Evolutionary conservation across 1,140 invertebrate genomes (phyloP), one percentile per base, ranked within the genome.

Genomic region (Globodera ellingtonae): DNA sequence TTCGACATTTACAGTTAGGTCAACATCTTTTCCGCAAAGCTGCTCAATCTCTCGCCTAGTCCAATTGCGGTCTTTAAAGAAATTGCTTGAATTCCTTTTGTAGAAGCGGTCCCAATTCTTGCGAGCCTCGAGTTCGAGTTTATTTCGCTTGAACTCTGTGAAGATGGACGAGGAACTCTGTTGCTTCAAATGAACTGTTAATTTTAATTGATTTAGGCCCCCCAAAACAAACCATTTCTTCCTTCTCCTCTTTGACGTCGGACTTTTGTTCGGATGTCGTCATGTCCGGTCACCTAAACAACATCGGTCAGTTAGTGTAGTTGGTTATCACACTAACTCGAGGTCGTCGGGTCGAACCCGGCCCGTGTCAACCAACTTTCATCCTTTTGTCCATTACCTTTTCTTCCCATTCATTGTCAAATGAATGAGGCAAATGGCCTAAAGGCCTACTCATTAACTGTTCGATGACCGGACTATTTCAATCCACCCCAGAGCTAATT

Each of bases 81-180:
- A 99, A 79, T 91, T 91, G 46, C 89, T 90, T 24, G 89, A 89
- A 81, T 92, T 92, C 44, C 89, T 84, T 93, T 92, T 98, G 89
- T 99, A 99, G 90, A 99, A 99, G 70, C 96, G 91, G 90, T 99
- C 97, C 97, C 97, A 99, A 89, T 98, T 93, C 83, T 94, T 94
- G 86, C 93, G 93, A 0, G 95, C 94, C 85, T 98, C 93, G 71
- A 89, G 90, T 90, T 98, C 96, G 35, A 98, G 86, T 89, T 94
- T 93, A 59, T 92, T 91, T 48, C 94, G 94, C 88, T 94, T 94
- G 90, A 94, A 94, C 82, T 93, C 92, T 15, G 56, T 18, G 56
- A 59, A 15, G 18, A 18, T 18, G 15, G 5, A 59, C 0, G 15
- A 18, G 10, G 56, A 59, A 59, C 9, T 59, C 50, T 52, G 7